Conservation (phyloP, 2,797 vertebrate species). For the Lagodon rhomboides region DNA sequence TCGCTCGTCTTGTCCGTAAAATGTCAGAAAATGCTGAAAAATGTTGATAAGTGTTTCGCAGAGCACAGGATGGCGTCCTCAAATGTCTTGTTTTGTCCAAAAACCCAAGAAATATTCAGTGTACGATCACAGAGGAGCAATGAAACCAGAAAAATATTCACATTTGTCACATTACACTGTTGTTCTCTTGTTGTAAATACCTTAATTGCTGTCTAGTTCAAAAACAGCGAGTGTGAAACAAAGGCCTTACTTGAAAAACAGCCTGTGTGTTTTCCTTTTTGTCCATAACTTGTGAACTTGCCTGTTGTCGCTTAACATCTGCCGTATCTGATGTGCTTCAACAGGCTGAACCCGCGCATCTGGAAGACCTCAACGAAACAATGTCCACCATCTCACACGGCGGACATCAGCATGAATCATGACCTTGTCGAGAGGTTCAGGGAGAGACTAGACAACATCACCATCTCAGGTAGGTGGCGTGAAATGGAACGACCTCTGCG, state of each 20-base stretch:
- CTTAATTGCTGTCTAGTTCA: neutral
- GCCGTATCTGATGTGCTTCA: neutral
- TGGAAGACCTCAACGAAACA: neutral
- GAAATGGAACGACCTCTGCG: neutral
- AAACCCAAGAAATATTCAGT: too few species aligned
- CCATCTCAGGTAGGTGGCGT: slow-evolving; percentile 52
- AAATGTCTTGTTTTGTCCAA: too few species aligned
- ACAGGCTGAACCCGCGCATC: slow-evolving; percentile 15
- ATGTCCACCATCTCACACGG: neutral
- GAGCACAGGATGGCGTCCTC: too few species aligned
- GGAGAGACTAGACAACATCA: slow-evolving; percentile 32
- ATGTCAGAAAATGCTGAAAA: too few species aligned
- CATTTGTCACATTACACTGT: too few species aligned
- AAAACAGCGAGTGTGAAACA: neutral
- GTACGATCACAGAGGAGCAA: too few species aligned
- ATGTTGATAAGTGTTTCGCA: too few species aligned
- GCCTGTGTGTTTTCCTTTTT: neutral
- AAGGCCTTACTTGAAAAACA: neutral
- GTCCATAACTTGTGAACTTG: neutral
- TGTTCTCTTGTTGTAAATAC: neutral
- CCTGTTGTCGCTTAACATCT: neutral
- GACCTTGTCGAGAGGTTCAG: slow-evolving; percentile 5
- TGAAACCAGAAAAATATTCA: too few species aligned
- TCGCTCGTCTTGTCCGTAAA: too few species aligned
- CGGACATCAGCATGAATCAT: slow-evolving; percentile 34